Conservation (phyloP, 92 coral and sea anemone genomes). For the Porites evermanni region DNA sequence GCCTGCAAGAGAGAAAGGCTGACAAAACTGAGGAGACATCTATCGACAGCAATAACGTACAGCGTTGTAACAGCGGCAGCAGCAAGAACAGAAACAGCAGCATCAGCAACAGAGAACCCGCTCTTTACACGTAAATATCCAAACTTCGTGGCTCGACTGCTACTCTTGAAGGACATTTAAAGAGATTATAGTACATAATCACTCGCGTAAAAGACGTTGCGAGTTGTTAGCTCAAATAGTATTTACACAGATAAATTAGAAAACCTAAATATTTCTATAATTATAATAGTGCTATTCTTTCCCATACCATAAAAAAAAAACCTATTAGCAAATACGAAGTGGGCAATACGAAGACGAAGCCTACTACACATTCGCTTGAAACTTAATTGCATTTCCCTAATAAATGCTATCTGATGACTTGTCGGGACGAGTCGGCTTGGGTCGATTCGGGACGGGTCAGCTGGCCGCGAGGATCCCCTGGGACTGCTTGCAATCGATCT, state of each 20-base stretch:
- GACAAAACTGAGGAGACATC: conserved; percentile 36
- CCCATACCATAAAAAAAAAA: conserved; percentile 24
- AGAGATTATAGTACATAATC: conserved; percentile 18
- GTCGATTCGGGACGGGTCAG: conserved; percentile 37
- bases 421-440: conserved; percentile 22
- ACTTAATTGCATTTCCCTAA: conserved; percentile 3
- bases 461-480: conserved; percentile 67
- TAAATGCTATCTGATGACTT: conserved; percentile 20
- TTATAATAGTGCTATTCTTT: conserved; percentile 5
- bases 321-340: conserved; percentile 42
- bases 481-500: conserved; percentile 97
- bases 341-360: conserved; percentile 2
- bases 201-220: conserved; percentile 17
- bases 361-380: conserved; percentile 40
- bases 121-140: background rate
- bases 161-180: background rate
- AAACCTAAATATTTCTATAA: conserved; percentile 4
- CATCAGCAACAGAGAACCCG: background rate
- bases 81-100: conserved; percentile 30
- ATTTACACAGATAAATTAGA: conserved; percentile 31
- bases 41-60: too few species aligned
- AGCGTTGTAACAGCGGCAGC: background rate
- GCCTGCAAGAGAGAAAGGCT: conserved; percentile 66
- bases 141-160: background rate
- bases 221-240: conserved; percentile 23